Percentiles rank a stretch among this genome's conserved stretches.
These are phyloP conservation scores for Gandaritis pyraliata DNA, from an alignment of 2,888 invertebrate species.

Conservation along the genomic window DNA sequence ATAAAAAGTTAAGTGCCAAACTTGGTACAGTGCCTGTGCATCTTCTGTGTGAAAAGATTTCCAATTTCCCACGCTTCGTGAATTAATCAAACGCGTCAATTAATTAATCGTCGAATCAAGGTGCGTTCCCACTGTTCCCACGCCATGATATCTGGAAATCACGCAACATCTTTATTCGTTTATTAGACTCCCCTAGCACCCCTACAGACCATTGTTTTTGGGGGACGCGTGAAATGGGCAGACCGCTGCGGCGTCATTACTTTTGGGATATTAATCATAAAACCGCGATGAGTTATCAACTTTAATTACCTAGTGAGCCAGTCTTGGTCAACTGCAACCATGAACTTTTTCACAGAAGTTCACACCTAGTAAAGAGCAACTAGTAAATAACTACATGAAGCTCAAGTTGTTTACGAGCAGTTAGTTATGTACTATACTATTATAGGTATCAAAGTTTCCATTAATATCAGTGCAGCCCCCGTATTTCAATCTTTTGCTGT, in stretches of 20 bases:
- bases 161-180: slow-evolving; percentile 83
- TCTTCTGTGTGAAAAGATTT: no score
- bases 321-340: not conserved
- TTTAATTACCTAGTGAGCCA: slow-evolving; percentile 5
- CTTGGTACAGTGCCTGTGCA: no score
- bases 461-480: no score
- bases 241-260: slow-evolving; percentile 63
- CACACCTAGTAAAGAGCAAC: no score
- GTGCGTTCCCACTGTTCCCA: slow-evolving; percentile 72
- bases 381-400: no score
- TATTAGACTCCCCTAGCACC: slow-evolving; percentile 67
- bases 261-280: slow-evolving; percentile 57
- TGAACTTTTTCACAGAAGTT: not conserved
- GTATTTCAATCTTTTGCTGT: no score
- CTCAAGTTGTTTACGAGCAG: no score
- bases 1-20: no score
- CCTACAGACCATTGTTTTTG: slow-evolving; percentile 74
- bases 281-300: slow-evolving; percentile 35
- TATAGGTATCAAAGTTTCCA: no score
- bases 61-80: slow-evolving; percentile 68
- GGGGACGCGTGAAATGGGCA: slow-evolving; percentile 79
- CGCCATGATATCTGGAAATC: slow-evolving; percentile 79
- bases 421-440: no score
- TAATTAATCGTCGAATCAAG: slow-evolving; percentile 81
- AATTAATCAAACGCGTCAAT: slow-evolving; percentile 66